Evolutionary conservation across 2,797 vertebrate species (phyloP).

Genomic region (Garrulus glandarius): DNA sequence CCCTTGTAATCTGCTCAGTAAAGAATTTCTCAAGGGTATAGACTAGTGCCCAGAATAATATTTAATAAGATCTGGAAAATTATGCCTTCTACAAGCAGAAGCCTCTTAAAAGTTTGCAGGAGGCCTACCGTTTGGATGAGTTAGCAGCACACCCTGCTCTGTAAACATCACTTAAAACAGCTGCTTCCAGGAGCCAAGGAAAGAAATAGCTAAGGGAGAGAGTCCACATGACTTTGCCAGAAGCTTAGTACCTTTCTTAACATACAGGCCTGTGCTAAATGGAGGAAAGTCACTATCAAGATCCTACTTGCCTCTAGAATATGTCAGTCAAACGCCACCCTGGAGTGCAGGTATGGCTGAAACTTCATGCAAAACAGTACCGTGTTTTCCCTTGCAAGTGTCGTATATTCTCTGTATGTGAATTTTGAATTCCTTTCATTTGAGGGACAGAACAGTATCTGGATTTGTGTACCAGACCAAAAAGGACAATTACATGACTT

Average conservation of each 20-base stretch:
- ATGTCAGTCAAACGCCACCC: neutral
- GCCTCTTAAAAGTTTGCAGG: neutral
- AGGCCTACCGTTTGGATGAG: neutral
- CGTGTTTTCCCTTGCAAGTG: neutral
- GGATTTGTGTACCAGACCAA: neutral
- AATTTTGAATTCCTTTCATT: neutral
- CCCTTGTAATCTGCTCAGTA: constrained; percentile 1
- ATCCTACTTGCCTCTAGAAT: neutral
- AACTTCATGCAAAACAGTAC: neutral
- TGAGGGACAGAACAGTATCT: neutral
- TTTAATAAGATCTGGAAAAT: constrained; percentile 20
- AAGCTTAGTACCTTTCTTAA: neutral
- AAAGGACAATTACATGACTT: neutral
- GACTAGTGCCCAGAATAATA: constrained; percentile 17
- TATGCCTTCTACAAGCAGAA: neutral
- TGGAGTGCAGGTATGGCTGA: neutral
- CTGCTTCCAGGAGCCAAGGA: neutral
- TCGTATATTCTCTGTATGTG: neutral
- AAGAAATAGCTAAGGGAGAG: neutral
- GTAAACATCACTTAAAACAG: neutral
- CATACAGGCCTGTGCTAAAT: neutral
- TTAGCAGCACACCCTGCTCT: neutral
- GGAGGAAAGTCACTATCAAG: neutral
- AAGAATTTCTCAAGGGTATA: constrained; percentile 12
- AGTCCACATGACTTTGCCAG: neutral